Percentiles rank a stretch among this genome's conserved stretches.
These are phyloP conservation scores for Polypedilum pembai DNA, from an alignment of 1,140 invertebrate genomes.

Conservation along the genomic window DNA sequence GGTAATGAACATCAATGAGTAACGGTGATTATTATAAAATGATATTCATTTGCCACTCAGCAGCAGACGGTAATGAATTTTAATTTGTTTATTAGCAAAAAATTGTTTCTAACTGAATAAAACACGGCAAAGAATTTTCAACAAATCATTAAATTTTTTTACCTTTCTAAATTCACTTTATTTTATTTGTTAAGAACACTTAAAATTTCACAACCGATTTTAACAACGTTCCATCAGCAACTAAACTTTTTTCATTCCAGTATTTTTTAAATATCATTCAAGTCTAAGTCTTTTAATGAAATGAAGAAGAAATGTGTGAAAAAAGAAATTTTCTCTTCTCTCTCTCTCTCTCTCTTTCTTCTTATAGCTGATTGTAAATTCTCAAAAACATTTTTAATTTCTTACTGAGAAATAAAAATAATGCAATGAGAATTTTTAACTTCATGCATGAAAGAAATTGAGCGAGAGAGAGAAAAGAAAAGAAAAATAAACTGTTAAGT, in stretches of 20 bases:
- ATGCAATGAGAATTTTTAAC: no score
- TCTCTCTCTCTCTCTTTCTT: background rate
- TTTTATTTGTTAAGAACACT: background rate
- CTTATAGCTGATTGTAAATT: background rate
- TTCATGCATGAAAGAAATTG: no score
- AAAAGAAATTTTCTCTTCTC: conserved; percentile 25
- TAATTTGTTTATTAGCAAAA: background rate
- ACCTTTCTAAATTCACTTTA: background rate
- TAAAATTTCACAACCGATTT: background rate
- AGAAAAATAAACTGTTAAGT: no score
- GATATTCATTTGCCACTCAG: background rate
- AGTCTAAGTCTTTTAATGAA: background rate
- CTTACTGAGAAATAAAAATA: no score
- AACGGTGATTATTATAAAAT: no score
- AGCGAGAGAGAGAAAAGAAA: no score
- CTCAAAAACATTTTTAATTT: no score
- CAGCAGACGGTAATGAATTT: background rate
- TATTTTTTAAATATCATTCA: conserved; percentile 22
- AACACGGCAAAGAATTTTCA: background rate
- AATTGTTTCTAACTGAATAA: background rate
- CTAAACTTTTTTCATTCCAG: background rate
- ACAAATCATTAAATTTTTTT: background rate
- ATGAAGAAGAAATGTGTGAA: conserved; percentile 28
- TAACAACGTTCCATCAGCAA: background rate
- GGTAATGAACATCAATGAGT: no score